Percentiles rank a stretch among this genome's conserved stretches.
Evolutionary conservation across 2,113 vertebrate species (phyloP).

Genomic region (Hemiscyllium ocellatum): DNA sequence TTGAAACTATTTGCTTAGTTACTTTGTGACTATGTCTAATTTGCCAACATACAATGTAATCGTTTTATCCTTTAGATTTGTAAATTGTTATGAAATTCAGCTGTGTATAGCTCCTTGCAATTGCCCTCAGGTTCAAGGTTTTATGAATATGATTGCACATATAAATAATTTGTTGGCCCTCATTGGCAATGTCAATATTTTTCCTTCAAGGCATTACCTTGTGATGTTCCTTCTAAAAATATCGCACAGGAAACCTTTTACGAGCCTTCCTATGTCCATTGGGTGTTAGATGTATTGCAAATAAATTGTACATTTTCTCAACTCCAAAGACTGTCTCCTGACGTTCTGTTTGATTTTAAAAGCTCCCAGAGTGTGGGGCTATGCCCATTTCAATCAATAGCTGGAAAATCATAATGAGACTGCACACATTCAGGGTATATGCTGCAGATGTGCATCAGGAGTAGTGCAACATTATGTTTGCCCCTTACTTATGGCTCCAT

Average conservation of each 20-base stretch:
- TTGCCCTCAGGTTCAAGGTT: neutral
- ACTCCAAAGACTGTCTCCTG: neutral
- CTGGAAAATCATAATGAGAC: neutral
- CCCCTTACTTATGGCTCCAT: neutral
- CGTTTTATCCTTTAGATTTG: neutral
- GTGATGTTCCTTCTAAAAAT: conserved; percentile 22
- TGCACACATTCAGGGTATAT: neutral
- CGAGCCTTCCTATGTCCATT: neutral
- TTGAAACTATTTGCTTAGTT: neutral
- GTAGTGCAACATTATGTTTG: neutral
- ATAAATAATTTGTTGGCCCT: conserved; percentile 19
- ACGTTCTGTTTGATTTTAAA: neutral
- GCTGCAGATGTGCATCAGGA: neutral
- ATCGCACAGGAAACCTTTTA: neutral
- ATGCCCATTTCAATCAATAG: neutral
- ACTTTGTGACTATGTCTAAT: neutral
- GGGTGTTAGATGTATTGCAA: neutral
- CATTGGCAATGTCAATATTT: neutral
- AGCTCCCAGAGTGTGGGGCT: neutral
- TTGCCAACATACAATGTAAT: neutral
- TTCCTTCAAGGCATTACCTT: neutral
- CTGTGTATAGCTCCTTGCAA: neutral
- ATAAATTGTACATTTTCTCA: neutral
- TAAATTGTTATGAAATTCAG: neutral
- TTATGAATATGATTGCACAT: neutral